Evolutionary conservation across 2,113 vertebrate species (phyloP), one percentile per base, ranked within the genome.

Genomic region (Calyptommatus sinebrachiatus): DNA sequence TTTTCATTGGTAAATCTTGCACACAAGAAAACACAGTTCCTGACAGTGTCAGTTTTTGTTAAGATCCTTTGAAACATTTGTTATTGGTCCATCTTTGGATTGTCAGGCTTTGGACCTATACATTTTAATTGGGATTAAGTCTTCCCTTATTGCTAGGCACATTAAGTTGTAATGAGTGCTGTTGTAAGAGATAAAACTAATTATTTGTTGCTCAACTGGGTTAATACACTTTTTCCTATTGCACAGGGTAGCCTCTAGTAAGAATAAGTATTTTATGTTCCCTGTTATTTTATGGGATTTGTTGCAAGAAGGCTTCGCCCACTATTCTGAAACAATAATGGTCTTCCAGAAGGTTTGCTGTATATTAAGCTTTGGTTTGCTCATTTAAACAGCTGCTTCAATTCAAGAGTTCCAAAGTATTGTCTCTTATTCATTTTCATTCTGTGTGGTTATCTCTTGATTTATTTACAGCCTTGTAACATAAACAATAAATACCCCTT

Each of bases 401-500:
- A 50, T 81, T 69, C 73, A 81, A 11, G 74, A 24, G 8, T 62
- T 53, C 14, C 46, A 61, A 70, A 70, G 2, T 45, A 24, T 69
- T 31, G 63, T 46, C 72, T 75, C 60, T 76, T 48, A 21, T 61
- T 70, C 31, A 48, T 70, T 70, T 76, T 69, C n/a, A 62, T 76
- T 41, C 35, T 35, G 21, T 62, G 26, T 45, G 62, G 9, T 70
- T 16, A 75, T 75, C 26, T 75, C 46, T 45, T 88, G 41, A 76
- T 74, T 78, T 66, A 63, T 62, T 62, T 29, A 74, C 65, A 48
- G 24, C 5, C 2, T 84, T 73, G 26, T 87, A 8, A 1, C 0
- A 10, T 21, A 73, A 45, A 77, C 86, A 81, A 70, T 81, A 18
- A 24, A 45, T 65, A 84, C 77, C 77, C 75, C 84, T 77, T 87